Evolutionary conservation across 2,888 invertebrate species (phyloP).

Genomic region (Morinoia aosen): DNA sequence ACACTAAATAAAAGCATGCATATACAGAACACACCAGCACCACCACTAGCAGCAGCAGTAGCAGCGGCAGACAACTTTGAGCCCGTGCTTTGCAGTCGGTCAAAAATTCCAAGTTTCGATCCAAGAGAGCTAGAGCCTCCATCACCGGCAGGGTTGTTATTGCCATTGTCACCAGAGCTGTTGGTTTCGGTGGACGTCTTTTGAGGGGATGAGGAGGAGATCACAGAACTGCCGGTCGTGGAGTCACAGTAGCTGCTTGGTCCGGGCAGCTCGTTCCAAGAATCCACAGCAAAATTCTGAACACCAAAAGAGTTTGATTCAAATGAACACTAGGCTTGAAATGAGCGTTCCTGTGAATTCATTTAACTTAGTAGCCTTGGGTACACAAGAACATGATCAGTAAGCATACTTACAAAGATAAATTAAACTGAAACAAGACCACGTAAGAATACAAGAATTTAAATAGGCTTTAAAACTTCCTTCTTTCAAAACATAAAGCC

Average conservation of each 20-base stretch:
- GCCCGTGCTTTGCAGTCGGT: constrained; percentile 13
- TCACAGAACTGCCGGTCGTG: background rate
- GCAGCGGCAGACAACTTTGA: constrained; percentile 55
- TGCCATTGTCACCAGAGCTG: constrained; percentile 53
- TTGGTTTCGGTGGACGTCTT: constrained; percentile 35
- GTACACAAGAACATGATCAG: background rate
- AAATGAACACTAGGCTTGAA: background rate
- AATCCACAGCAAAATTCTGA: constrained; percentile 58
- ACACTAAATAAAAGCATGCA: background rate
- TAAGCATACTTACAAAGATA: background rate
- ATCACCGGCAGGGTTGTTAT: constrained; percentile 52
- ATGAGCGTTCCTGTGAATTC: background rate
- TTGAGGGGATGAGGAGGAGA: constrained; percentile 45
- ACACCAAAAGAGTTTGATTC: background rate
- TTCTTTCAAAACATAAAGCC: too few species aligned
- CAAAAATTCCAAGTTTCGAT: constrained; percentile 44
- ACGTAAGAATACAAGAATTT: too few species aligned
- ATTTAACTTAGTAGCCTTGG: background rate
- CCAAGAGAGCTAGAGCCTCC: constrained; percentile 29
- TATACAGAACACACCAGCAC: constrained; percentile 45
- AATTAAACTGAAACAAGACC: background rate
- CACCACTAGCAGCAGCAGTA: constrained; percentile 61
- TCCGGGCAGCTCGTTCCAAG: constrained; percentile 68
- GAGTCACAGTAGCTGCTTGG: constrained; percentile 62
- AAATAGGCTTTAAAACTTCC: too few species aligned